A percentile compares a stretch with the other conserved stretches of the same genome.
phyloP scores from a whole-genome alignment of 2,888 invertebrate species.

The Bombylius discolor region DNA sequence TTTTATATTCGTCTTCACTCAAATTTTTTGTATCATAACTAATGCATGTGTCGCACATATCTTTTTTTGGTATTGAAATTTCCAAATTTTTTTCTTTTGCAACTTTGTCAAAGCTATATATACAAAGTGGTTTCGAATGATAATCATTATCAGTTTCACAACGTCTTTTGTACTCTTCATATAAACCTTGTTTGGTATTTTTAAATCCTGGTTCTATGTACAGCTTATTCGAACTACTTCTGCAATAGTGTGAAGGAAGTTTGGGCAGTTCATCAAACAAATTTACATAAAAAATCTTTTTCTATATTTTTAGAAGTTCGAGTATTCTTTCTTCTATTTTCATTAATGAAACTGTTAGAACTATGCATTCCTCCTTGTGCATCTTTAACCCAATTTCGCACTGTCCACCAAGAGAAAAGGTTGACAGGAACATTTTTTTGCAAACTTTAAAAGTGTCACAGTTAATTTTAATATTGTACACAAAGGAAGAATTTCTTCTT shows the following conservation, averaged over 20 bases:
- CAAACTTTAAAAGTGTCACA: conserved; percentile 1
- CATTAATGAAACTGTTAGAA: no score
- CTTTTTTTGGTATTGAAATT: background rate
- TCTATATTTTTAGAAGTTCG: no score
- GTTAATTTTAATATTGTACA: conserved; percentile 5
- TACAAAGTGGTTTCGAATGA: no score
- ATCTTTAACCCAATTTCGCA: conserved; percentile 4
- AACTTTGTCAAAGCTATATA: no score
- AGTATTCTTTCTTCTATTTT: no score
- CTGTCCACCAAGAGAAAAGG: conserved; percentile 3
- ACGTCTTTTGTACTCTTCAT: no score
- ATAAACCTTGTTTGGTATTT: background rate
- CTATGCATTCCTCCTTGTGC: background rate
- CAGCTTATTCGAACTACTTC: background rate
- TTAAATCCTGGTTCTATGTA: background rate
- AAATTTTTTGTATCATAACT: background rate
- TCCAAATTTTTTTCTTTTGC: no score
- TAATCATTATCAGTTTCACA: no score
- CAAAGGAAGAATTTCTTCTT: conserved; percentile 1
- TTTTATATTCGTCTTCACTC: background rate
- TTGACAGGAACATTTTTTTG: conserved; percentile 6
- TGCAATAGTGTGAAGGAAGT: background rate
- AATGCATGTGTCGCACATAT: background rate
- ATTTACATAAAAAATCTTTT: background rate
- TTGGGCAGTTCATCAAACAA: conserved; percentile 1